Evolutionary conservation across 2,888 invertebrate species (phyloP).

Genomic region (Trichopoda pennipes): DNA sequence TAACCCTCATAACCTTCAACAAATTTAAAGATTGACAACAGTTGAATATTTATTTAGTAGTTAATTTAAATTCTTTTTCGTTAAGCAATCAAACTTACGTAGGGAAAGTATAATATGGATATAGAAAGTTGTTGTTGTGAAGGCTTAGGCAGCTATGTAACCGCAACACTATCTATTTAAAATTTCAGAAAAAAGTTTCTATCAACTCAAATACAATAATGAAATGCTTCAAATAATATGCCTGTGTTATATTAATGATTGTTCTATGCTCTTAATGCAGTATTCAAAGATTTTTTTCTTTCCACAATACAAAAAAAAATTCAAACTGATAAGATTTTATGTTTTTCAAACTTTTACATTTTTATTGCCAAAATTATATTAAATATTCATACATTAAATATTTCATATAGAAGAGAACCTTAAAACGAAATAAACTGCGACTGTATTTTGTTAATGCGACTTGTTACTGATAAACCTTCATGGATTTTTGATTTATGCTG

Average conservation of each 20-base stretch:
- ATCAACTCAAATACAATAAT: background rate
- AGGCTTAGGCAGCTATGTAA: too few species aligned
- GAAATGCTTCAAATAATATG: background rate
- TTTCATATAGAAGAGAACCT: background rate
- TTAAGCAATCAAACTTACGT: too few species aligned
- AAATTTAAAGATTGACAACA: too few species aligned
- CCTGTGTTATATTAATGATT: background rate
- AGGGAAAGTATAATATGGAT: too few species aligned
- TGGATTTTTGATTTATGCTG: constrained; percentile 7
- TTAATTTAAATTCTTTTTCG: too few species aligned
- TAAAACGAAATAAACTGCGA: constrained; percentile 10
- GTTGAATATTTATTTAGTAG: too few species aligned
- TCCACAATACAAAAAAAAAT: background rate
- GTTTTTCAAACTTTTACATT: constrained; percentile 48
- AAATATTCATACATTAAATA: constrained; percentile 7
- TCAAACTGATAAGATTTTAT: constrained; percentile 60
- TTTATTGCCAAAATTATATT: constrained; percentile 49
- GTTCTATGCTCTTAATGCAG: constrained; percentile 19
- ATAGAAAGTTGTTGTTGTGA: too few species aligned
- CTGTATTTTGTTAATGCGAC: background rate
- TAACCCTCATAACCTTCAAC: too few species aligned
- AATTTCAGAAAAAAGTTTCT: too few species aligned
- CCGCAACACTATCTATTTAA: too few species aligned
- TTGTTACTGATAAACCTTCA: constrained; percentile 55
- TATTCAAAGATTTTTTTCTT: background rate